phyloP scores from a whole-genome alignment of 2,888 invertebrate species.

The Tetragonisca angustula region DNA sequence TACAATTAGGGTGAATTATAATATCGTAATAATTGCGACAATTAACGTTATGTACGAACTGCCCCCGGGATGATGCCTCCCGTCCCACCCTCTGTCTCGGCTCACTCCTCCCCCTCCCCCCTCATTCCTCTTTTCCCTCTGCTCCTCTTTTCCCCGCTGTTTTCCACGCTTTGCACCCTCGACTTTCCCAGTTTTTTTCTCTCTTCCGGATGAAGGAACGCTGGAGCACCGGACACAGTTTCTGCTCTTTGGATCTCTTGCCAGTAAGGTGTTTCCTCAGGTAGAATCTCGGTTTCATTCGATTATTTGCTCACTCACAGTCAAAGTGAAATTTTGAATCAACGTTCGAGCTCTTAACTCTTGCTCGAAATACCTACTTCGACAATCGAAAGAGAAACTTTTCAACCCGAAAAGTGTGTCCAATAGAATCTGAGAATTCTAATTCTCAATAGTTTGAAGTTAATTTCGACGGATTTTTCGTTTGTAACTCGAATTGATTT shows the following conservation, averaged over 20 bases:
- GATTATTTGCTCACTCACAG: conserved; percentile 7
- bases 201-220: conserved; percentile 67
- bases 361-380: too few species aligned
- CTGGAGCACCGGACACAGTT: conserved; percentile 59
- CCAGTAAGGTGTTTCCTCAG: conserved; percentile 47
- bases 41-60: conserved; percentile 74
- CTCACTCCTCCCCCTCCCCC: conserved; percentile 6
- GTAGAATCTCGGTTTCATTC: conserved; percentile 37
- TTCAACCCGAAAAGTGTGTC: too few species aligned
- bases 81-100: conserved; percentile 37
- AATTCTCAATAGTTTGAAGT: too few species aligned
- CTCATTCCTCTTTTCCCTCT: conserved; percentile 8
- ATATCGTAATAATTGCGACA: conserved; percentile 78
- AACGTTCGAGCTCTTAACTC: too few species aligned
- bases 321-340: too few species aligned
- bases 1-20: conserved; percentile 78
- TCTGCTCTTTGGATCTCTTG: conserved; percentile 44
- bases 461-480: too few species aligned
- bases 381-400: too few species aligned
- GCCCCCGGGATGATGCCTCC: conserved; percentile 56
- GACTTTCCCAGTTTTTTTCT: conserved; percentile 41
- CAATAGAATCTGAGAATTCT: too few species aligned
- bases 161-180: conserved; percentile 9
- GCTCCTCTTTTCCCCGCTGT: conserved; percentile 29
- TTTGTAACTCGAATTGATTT: too few species aligned